These are phyloP conservation scores for Tenthredo mesomela DNA, from an alignment of 2,888 invertebrate species.

Conservation along the genomic window DNA sequence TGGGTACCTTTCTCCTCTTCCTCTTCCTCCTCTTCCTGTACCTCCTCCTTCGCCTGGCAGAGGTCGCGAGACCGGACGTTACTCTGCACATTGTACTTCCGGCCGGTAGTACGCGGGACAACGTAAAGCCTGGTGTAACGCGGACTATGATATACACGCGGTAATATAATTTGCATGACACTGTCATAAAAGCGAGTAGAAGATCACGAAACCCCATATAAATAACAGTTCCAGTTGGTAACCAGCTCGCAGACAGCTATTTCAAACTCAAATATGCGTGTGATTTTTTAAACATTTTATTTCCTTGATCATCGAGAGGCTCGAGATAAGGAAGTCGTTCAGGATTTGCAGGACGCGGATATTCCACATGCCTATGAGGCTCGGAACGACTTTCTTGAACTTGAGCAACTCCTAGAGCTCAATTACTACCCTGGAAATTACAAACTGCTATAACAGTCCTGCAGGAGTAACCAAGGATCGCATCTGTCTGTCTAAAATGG, in stretches of 20 bases:
- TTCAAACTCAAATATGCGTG: not conserved
- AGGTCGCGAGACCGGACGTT: slow-evolving; percentile 48
- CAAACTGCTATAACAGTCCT: slow-evolving; percentile 14
- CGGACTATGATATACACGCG: slow-evolving; percentile 53
- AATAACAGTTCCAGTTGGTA: not conserved
- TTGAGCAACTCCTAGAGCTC: not conserved
- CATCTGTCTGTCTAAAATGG: slow-evolving; percentile 16
- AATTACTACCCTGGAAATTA: slow-evolving; percentile 20
- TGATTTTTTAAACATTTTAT: not conserved
- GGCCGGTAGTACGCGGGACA: slow-evolving; percentile 29
- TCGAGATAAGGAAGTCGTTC: not conserved
- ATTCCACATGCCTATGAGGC: not conserved
- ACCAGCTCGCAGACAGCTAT: not conserved
- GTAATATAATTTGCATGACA: slow-evolving; percentile 57
- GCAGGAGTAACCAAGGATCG: slow-evolving; percentile 1
- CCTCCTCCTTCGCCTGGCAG: not conserved
- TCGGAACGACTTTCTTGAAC: not conserved
- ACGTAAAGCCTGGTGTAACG: slow-evolving; percentile 54
- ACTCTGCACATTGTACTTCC: slow-evolving; percentile 45
- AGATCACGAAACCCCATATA: slow-evolving; percentile 29
- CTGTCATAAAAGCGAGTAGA: slow-evolving; percentile 33
- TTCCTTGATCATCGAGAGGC: not conserved
- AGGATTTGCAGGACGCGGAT: not conserved
- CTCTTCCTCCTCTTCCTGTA: not conserved
- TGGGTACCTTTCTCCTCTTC: slow-evolving; percentile 3